Base-by-base conservation (phyloP, 2,113 vertebrate species). In the Chroicocephalus ridibundus region DNA sequence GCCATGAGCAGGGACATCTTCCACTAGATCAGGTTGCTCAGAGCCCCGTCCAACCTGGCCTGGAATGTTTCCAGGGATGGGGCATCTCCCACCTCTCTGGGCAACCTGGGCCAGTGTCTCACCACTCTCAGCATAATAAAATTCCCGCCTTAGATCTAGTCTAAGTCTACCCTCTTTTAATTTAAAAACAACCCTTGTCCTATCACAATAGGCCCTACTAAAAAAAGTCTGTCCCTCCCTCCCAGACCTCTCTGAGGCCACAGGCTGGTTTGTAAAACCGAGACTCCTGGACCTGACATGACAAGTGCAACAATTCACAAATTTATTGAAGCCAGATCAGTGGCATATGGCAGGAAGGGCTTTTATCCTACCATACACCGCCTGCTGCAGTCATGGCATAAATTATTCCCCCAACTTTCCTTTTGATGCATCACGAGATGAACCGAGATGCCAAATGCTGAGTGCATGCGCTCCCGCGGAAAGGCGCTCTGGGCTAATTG, bases 11-110 rank as follows among this genome's bases (percentile, higher is more conserved):
- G 55, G 44, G 66, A 82, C 36, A 64, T 1, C 24, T 79, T 1
- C 54, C 20, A 29, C 26, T 2, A 0, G 2, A 11, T 9, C 78
- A 83, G 22, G 3, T 0, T 9, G 27, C 27, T 84, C 55, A 31
- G 51, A 87, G 11, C 31, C 15, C 29, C 0, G 0, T 82, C 55
- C 77, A 70, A 1, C 49, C 82, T 32, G 34, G 6, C 11, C 60
- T 18, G 1, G 77, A 2, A 24, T 10, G 26, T 3, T 32, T 14
- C 68, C 91, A 95, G 29, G 25, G 40, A 65, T 16, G 49, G 34
- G 34, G 26, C 38, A 29, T 15, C 21, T 1, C 20, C 58, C 19
- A 25, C 47, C 11, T 15, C 42, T 16, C 40, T 16, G 49, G 49
- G 42, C 49, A 72, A 16, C 49, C 25, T 65, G 10, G 2, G 16